A percentile compares a stretch with the other conserved stretches of the same genome.
phyloP scores from a whole-genome alignment of 1,140 invertebrate genomes.

The Metopolophium dirhodum region DNA sequence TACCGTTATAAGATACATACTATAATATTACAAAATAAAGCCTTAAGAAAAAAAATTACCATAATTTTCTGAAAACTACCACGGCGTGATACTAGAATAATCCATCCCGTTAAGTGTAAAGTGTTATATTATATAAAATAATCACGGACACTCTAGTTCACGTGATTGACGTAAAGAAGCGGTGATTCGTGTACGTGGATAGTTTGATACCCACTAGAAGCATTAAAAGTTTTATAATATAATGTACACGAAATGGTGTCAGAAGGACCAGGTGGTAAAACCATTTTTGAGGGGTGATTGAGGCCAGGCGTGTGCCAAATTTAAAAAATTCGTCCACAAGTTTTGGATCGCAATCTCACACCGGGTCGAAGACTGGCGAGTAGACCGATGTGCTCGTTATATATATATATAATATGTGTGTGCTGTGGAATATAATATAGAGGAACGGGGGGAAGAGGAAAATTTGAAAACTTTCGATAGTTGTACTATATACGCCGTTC shows the following conservation, averaged over 20 bases:
- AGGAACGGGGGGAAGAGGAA: not conserved
- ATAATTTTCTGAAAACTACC: too few relatives aligned
- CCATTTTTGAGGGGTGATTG: not conserved
- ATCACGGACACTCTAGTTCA: too few relatives aligned
- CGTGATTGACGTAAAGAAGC: too few relatives aligned
- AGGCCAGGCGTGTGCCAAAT: not conserved
- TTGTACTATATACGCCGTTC: not conserved
- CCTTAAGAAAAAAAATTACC: too few relatives aligned
- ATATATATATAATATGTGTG: not conserved
- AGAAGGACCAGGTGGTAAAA: not conserved
- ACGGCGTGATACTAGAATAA: too few relatives aligned
- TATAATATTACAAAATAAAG: too few relatives aligned
- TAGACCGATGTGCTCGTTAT: not conserved
- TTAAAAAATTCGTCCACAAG: not conserved
- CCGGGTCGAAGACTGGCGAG: too few relatives aligned
- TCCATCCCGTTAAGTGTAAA: too few relatives aligned
- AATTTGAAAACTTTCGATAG: conserved; percentile 12
- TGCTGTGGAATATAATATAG: not conserved
- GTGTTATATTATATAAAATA: too few relatives aligned
- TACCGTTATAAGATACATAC: too few relatives aligned
- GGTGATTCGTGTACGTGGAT: not conserved
- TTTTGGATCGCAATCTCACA: not conserved
- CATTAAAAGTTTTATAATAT: conserved; percentile 11
- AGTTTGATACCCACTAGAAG: not conserved
- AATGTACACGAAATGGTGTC: not conserved